Conservation (phyloP, 1,140 invertebrate species). For the Ruditapes philippinarum region DNA sequence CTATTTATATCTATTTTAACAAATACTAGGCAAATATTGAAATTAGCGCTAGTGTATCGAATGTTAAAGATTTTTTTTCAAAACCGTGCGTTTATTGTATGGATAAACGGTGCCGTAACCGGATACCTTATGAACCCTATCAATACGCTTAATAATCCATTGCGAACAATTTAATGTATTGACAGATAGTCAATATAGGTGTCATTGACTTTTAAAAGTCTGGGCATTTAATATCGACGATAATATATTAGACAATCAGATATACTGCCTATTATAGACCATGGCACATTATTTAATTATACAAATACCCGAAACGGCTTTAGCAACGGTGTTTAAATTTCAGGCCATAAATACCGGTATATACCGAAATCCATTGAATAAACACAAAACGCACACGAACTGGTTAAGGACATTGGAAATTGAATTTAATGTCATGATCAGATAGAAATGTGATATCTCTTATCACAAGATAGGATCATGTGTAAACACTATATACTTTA, state of each 20-base stretch:
- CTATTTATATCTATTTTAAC: too few species aligned
- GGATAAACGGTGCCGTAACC: too few species aligned
- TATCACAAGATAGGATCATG: background rate
- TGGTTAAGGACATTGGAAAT: background rate
- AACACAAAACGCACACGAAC: background rate
- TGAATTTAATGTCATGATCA: conserved; percentile 6
- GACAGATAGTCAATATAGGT: background rate
- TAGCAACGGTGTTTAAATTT: background rate
- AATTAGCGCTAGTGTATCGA: too few species aligned
- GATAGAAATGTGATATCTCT: background rate
- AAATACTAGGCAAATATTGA: too few species aligned
- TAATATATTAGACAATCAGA: conserved; percentile 9
- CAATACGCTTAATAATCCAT: background rate
- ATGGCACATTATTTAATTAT: background rate
- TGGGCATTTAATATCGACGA: background rate
- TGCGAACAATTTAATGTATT: background rate
- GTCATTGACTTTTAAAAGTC: conserved; percentile 13
- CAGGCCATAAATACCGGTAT: background rate
- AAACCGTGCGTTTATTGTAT: too few species aligned
- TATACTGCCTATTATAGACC: background rate
- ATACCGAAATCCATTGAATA: conserved; percentile 7
- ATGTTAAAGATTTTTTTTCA: too few species aligned
- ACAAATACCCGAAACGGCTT: background rate
- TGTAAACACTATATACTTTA: background rate
- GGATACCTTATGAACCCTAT: background rate